Percentiles rank a stretch among this genome's conserved stretches.
phyloP scores from a whole-genome alignment of 1,140 invertebrate species.

The Diorhabda carinulata region DNA sequence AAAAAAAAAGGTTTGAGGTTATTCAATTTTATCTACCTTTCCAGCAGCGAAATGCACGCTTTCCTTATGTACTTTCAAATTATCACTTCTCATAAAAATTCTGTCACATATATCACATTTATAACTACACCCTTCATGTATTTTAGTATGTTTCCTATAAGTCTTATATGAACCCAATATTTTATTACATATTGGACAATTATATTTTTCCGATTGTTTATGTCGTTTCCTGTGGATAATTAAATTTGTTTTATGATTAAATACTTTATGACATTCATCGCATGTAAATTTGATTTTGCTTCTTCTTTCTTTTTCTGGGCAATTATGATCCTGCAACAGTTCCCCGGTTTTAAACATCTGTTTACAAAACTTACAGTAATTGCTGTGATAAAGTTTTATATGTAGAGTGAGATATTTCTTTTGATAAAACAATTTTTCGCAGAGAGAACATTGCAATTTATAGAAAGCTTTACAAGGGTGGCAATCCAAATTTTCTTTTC shows the following conservation, averaged over 20 bases:
- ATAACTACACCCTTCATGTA: conserved; percentile 35
- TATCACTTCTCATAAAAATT: conserved; percentile 35
- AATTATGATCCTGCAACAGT: conserved; percentile 33
- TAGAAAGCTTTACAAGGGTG: conserved; percentile 38
- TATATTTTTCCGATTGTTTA: conserved; percentile 25
- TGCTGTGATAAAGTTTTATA: conserved; percentile 34
- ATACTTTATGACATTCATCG: conserved; percentile 41
- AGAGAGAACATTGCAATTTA: conserved; percentile 35
- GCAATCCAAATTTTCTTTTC: conserved; percentile 43
- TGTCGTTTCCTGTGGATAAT: conserved; percentile 40
- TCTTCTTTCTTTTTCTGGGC: conserved; percentile 23
- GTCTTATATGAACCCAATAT: conserved; percentile 29
- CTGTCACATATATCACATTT: conserved; percentile 42
- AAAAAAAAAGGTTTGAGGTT: too few relatives aligned
- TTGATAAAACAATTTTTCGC: conserved; percentile 37
- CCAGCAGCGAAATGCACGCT: too few relatives aligned
- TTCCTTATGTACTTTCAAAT: conserved; percentile 32
- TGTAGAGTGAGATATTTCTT: conserved; percentile 44
- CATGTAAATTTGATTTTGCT: conserved; percentile 33
- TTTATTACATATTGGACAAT: conserved; percentile 40
- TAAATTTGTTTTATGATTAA: conserved; percentile 34
- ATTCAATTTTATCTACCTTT: too few relatives aligned
- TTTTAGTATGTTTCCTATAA: conserved; percentile 35
- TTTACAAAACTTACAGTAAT: conserved; percentile 33
- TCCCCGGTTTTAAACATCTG: conserved; percentile 29